Conservation (phyloP, 2,113 vertebrate genomes). For the Paedocypris sp. region DNA sequence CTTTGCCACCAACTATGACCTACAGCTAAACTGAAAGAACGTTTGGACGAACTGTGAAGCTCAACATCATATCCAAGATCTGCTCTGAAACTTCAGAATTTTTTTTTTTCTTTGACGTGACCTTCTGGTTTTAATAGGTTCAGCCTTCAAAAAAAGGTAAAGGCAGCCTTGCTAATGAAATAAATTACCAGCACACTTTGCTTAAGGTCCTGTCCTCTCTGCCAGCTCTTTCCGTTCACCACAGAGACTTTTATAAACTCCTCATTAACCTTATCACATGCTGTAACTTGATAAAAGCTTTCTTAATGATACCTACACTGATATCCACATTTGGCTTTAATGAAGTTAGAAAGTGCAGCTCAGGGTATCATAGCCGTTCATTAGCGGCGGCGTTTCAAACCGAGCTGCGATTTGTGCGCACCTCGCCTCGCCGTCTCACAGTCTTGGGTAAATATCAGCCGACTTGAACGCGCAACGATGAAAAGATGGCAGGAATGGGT, state of each 20-base stretch:
- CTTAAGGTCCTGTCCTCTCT: slow-evolving; percentile 22
- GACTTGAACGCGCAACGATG: neutral
- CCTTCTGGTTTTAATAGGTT: slow-evolving; percentile 13
- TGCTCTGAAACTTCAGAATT: neutral
- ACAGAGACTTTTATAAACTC: slow-evolving; percentile 27
- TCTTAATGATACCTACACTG: slow-evolving; percentile 30
- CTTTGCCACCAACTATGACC: neutral
- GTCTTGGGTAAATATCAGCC: slow-evolving; percentile 6
- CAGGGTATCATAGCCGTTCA: slow-evolving; percentile 14
- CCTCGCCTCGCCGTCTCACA: neutral
- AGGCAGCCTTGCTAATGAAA: slow-evolving; percentile 22
- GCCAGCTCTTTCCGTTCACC: neutral
- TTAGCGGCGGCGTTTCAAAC: slow-evolving; percentile 2
- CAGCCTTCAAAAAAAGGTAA: neutral
- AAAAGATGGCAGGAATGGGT: neutral
- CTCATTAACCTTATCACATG: slow-evolving; percentile 35
- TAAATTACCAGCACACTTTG: slow-evolving; percentile 19
- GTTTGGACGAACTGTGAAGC: too few relatives aligned
- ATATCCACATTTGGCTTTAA: slow-evolving; percentile 20
- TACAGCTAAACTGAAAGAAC: neutral
- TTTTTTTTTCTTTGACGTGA: slow-evolving; percentile 1
- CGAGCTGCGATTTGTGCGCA: neutral
- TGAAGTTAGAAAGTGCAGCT: slow-evolving; percentile 28
- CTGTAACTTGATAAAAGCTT: slow-evolving; percentile 35
- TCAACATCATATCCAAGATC: neutral